Evolutionary conservation across 64 coral and sea anemone genomes (phyloP).

Genomic region (Actinia tenebrosa): DNA sequence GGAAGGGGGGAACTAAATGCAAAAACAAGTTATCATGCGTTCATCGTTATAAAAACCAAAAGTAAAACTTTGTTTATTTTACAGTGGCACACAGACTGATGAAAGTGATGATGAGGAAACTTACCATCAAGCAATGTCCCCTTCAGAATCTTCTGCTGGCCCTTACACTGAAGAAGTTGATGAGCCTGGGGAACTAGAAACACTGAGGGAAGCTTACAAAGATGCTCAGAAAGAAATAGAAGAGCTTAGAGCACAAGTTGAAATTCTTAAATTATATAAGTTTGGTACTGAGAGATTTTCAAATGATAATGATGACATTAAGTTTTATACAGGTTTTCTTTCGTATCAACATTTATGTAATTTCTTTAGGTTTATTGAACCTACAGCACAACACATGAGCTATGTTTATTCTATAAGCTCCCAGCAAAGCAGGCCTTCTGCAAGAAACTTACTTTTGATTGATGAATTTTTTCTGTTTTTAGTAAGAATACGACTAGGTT

Average conservation of each 20-base stretch:
- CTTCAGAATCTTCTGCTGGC: background rate
- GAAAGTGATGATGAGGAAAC: slow-evolving; percentile 27
- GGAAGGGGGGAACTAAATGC: too few species aligned
- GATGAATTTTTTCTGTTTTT: too few species aligned
- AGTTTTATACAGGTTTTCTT: slow-evolving; percentile 58
- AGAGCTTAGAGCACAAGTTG: slow-evolving; percentile 12
- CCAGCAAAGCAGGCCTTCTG: slow-evolving; percentile 23
- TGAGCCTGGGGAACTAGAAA: slow-evolving; percentile 7
- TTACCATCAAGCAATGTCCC: too few species aligned
- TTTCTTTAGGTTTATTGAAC: too few species aligned
- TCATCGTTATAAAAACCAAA: background rate
- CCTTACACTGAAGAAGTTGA: background rate
- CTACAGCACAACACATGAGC: slow-evolving; percentile 36
- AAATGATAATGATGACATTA: slow-evolving; percentile 36
- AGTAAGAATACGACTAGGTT: background rate
- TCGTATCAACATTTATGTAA: slow-evolving; percentile 35
- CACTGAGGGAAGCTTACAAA: slow-evolving; percentile 8
- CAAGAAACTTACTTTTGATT: too few species aligned
- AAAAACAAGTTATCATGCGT: background rate
- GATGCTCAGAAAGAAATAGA: slow-evolving; percentile 33
- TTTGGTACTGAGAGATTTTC: slow-evolving; percentile 58
- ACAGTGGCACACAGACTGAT: slow-evolving; percentile 14
- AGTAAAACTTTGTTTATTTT: background rate
- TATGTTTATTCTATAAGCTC: slow-evolving; percentile 8
- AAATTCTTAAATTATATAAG: slow-evolving; percentile 19